These are phyloP conservation scores for Antigone vipio DNA, from an alignment of 2,113 vertebrate species.

Conservation along the genomic window DNA sequence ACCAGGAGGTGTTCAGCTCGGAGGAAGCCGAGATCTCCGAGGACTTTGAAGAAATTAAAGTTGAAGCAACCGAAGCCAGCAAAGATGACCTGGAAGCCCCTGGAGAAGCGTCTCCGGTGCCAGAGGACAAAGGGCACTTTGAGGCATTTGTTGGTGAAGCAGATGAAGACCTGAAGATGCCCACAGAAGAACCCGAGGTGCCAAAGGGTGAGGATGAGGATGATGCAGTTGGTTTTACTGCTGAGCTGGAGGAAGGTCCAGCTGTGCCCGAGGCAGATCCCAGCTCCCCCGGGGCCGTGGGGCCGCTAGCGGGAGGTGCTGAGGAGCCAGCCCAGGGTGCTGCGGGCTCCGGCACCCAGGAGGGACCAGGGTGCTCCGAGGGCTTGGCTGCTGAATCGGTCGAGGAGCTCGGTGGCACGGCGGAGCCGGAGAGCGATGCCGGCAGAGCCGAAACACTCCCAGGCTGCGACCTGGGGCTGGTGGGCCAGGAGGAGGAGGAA, in stretches of 20 bases:
- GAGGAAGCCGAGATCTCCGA: not conserved
- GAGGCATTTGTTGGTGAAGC: accelerated
- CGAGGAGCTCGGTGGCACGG: accelerated
- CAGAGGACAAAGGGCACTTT: accelerated
- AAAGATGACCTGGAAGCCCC: not conserved
- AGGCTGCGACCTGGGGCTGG: not conserved
- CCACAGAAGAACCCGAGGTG: not conserved
- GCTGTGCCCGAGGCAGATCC: not conserved
- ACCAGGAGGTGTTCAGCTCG: not conserved
- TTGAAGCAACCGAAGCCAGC: not conserved
- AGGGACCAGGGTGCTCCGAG: accelerated
- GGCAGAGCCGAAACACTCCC: not conserved
- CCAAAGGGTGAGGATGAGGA: not conserved
- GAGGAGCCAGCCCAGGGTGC: not conserved
- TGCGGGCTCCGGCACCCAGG: accelerated
- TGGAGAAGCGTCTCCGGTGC: accelerated
- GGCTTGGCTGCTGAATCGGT: not conserved
- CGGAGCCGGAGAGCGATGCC: accelerated
- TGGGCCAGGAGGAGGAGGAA: not conserved
- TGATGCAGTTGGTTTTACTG: not conserved
- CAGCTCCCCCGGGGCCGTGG: accelerated
- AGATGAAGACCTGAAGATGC: not conserved
- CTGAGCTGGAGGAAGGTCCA: not conserved
- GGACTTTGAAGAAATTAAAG: constrained; percentile 25
- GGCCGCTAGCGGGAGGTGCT: accelerated